These are phyloP conservation scores for Cosmia pyralina DNA, from an alignment of 2,888 invertebrate genomes.

Conservation along the genomic window DNA sequence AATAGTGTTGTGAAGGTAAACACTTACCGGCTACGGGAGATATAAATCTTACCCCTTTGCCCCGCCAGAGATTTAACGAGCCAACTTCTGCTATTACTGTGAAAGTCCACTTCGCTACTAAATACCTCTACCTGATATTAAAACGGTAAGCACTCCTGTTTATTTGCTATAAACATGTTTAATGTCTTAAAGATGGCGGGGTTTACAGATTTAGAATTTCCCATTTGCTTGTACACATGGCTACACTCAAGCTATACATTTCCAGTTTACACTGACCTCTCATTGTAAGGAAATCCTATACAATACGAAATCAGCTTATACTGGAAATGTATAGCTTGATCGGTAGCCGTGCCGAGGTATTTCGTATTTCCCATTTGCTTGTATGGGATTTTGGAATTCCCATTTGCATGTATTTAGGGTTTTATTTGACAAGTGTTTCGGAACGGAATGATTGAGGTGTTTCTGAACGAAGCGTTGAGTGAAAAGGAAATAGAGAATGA, in stretches of 20 bases:
- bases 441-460: too few species aligned
- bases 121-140: constrained; percentile 43
- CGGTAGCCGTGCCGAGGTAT: too few species aligned
- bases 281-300: too few species aligned
- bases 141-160: constrained; percentile 49
- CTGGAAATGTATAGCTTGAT: too few species aligned
- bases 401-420: constrained; percentile 4
- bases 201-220: constrained; percentile 7
- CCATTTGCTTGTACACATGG: background rate
- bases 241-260: too few species aligned
- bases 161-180: constrained; percentile 40
- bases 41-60: constrained; percentile 45
- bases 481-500: too few species aligned
- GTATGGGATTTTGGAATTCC: background rate
- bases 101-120: constrained; percentile 20
- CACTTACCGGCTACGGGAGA: constrained; percentile 13
- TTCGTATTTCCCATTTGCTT: constrained; percentile 1
- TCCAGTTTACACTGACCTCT: too few species aligned
- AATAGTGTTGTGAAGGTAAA: constrained; percentile 36
- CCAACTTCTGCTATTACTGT: constrained; percentile 38
- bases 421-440: too few species aligned
- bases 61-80: constrained; percentile 48
- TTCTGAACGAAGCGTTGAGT: too few species aligned
- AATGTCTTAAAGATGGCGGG: constrained; percentile 7
- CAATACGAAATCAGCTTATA: too few species aligned